Percentiles rank a stretch among this genome's conserved stretches.
Evolutionary conservation across 2,888 invertebrate species (phyloP).

Genomic region (Nysson spinosus): DNA sequence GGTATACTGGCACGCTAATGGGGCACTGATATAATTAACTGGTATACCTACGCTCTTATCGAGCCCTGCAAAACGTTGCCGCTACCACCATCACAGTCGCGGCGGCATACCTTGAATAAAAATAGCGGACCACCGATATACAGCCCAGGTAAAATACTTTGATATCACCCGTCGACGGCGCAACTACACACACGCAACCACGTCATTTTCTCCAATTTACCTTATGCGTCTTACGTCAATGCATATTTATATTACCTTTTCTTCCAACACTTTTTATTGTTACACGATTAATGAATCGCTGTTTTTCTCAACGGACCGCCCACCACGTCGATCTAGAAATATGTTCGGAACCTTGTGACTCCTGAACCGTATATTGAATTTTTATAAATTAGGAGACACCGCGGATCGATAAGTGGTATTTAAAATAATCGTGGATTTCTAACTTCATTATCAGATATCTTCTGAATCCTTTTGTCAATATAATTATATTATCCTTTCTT

Average conservation of each 20-base stretch:
- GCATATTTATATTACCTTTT: constrained; percentile 23
- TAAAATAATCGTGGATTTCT: no score
- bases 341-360: no score
- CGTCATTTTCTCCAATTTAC: constrained; percentile 48
- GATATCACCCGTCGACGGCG: constrained; percentile 20
- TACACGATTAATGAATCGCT: no score
- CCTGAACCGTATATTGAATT: no score
- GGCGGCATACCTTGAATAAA: constrained; percentile 57
- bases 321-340: no score
- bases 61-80: constrained; percentile 45
- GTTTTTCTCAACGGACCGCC: no score
- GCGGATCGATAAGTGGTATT: no score
- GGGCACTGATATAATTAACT: constrained; percentile 69
- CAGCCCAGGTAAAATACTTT: constrained; percentile 35
- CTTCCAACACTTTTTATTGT: no score
- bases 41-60: constrained; percentile 62
- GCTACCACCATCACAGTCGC: constrained; percentile 15
- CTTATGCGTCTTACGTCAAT: constrained; percentile 45
- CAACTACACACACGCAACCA: constrained; percentile 43
- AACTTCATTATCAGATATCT: no score
- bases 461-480: no score
- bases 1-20: constrained; percentile 65
- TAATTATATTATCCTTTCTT: no score
- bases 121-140: constrained; percentile 51
- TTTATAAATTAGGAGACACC: no score